Evolutionary conservation across 2,888 invertebrate species (phyloP), one percentile per base, ranked within the genome.

Genomic region (Malacosoma neustria): DNA sequence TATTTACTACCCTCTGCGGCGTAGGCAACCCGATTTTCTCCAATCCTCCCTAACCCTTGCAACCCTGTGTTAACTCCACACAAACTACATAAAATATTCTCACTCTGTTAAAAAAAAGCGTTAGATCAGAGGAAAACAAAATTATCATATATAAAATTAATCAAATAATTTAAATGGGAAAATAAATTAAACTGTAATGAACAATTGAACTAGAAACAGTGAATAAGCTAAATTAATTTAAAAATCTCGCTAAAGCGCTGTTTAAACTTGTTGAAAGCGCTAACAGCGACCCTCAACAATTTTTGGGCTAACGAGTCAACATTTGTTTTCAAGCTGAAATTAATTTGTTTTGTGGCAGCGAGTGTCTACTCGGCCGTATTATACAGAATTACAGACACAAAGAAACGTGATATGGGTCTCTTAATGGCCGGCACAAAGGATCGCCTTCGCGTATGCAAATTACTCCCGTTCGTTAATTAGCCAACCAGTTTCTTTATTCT

Each of bases 381-480:
- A 40, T 51, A 57, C 60, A 58, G 57, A 60, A 61, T 63, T 51
- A 57, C 60, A 58, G 57, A 60, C 61, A 63, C 71, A 79, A 71
- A 77, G 76, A 72, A 71, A 71, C 72, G 71, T 79, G 79, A 75
- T 72, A 71, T 70, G 76, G 73, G 73, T 75, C 61, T 60, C 55
- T 58, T 71, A 75, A 74, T 66, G 65, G 61, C 51, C 54, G 52
- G 53, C 57, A 72, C 72, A 75, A 73, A 73, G 72, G 70, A 57
- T 51, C 42, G 49, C 50, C 49, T 56, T 54, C 56, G 56, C 53
- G 61, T 60, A 63, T 64, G 63, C 51, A 58, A 72, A 75, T 75
- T 72, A 70, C 22, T 22, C 22, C 6, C 22, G 22, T 22, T 5
- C 22, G 22, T 9, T 22, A 22, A 22, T 22, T 22, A 22, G 22